A percentile compares a stretch with the other conserved stretches of the same genome.
Conservation (phyloP, 1,140 invertebrate genomes). For the Drosophila micromelanica region DNA sequence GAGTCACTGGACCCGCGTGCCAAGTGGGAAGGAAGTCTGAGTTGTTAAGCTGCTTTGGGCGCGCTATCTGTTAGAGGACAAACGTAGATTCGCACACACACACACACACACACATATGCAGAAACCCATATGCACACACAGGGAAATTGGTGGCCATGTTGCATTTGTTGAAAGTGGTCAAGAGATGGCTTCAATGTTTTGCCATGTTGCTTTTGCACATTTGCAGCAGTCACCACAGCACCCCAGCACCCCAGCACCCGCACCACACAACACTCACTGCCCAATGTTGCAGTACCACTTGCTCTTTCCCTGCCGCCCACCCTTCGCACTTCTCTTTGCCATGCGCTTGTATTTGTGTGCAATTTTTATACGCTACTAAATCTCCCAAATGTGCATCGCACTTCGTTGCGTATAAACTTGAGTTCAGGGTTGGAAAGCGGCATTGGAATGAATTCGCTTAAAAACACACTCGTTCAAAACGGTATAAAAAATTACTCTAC, state of each 20-base stretch:
- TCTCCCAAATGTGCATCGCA: slow-evolving; percentile 63
- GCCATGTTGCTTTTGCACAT: slow-evolving; percentile 45
- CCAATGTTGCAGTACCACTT: slow-evolving; percentile 11
- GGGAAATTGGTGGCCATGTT: slow-evolving; percentile 37
- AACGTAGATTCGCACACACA: slow-evolving; percentile 17
- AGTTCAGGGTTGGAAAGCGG: slow-evolving; percentile 22
- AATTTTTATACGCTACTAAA: slow-evolving; percentile 71
- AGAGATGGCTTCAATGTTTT: slow-evolving; percentile 49
- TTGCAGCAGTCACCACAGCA: slow-evolving; percentile 18
- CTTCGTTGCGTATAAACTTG: slow-evolving; percentile 28
- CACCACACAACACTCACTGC: slow-evolving; percentile 1
- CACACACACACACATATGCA: neutral
- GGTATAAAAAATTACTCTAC: neutral
- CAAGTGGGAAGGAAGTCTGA: slow-evolving; percentile 60
- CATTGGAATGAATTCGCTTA: neutral
- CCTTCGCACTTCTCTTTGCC: neutral
- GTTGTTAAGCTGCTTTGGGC: slow-evolving; percentile 73
- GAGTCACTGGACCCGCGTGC: slow-evolving; percentile 27
- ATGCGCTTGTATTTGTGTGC: slow-evolving; percentile 35
- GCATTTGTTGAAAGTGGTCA: slow-evolving; percentile 60
- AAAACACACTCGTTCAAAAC: neutral
- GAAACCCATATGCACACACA: too few species aligned
- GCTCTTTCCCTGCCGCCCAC: neutral
- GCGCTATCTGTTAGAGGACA: slow-evolving; percentile 19
- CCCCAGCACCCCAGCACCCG: neutral